These are phyloP conservation scores for Lordiphosa stackelbergi DNA, from an alignment of 1,140 invertebrate genomes.

Conservation along the genomic window DNA sequence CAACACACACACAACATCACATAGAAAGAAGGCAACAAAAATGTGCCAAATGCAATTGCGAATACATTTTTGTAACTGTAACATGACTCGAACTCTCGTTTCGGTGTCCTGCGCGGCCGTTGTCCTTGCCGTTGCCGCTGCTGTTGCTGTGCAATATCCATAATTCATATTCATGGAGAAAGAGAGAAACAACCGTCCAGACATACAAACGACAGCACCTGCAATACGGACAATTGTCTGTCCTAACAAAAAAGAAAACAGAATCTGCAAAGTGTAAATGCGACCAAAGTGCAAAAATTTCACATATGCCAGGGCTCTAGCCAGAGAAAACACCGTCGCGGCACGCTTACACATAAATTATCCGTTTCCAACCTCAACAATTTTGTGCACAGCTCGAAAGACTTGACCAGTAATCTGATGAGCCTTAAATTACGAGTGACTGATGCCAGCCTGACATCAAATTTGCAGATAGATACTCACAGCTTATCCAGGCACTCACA, in stretches of 20 bases:
- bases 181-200: constrained; percentile 33
- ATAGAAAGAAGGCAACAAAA: constrained; percentile 18
- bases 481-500: constrained; percentile 9
- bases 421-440: constrained; percentile 41
- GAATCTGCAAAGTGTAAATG: constrained; percentile 51
- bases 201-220: constrained; percentile 69
- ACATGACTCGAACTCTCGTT: constrained; percentile 18
- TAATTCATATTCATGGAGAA: constrained; percentile 73
- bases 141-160: constrained; percentile 67
- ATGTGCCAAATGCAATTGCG: constrained; percentile 37
- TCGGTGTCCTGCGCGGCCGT: constrained; percentile 23
- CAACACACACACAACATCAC: not conserved
- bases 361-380: constrained; percentile 16
- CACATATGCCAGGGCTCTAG: constrained; percentile 49
- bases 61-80: constrained; percentile 9
- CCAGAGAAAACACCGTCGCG: constrained; percentile 18
- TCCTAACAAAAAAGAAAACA: constrained; percentile 21
- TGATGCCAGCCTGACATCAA: constrained; percentile 33
- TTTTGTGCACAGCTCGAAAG: constrained; percentile 2
- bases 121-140: constrained; percentile 52
- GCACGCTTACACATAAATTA: constrained; percentile 58
- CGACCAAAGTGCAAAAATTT: constrained; percentile 54
- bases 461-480: constrained; percentile 14
- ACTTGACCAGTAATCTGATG: constrained; percentile 42
- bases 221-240: constrained; percentile 69